Conservation (phyloP, 2,888 invertebrate genomes). For the Nineta flava region DNA sequence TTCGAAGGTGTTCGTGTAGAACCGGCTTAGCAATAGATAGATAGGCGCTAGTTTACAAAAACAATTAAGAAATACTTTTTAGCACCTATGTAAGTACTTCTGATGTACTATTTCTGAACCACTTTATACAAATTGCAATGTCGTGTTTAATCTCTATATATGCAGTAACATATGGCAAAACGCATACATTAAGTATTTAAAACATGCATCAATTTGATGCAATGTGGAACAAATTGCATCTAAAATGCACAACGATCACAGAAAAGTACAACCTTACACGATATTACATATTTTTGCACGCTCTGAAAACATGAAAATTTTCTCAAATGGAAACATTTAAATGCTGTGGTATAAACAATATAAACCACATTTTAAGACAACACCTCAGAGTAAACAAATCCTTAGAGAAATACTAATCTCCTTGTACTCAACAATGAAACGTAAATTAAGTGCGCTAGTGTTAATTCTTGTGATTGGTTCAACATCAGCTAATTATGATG, state of each 20-base stretch:
- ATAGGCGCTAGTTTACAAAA: too few relatives aligned
- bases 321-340: conserved; percentile 8
- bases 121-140: too few relatives aligned
- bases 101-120: too few relatives aligned
- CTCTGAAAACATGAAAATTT: conserved; percentile 11
- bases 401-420: neutral
- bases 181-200: too few relatives aligned
- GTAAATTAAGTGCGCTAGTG: neutral
- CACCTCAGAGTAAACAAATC: neutral
- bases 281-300: conserved; percentile 5
- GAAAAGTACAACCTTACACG: too few relatives aligned
- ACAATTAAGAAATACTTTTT: too few relatives aligned
- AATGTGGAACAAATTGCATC: conserved; percentile 11
- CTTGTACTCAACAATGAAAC: neutral
- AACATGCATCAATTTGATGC: neutral
- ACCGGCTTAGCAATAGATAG: too few relatives aligned
- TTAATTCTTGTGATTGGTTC: neutral
- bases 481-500: conserved; percentile 15
- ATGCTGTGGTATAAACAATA: conserved; percentile 8
- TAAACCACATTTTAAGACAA: neutral
- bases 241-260: conserved; percentile 4
- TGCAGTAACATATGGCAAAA: too few relatives aligned
- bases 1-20: too few relatives aligned
- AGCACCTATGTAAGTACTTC: too few relatives aligned
- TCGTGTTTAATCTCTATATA: too few relatives aligned